These are phyloP conservation scores for Eristalinus sepulchralis DNA, from an alignment of 2,888 invertebrate species.

Conservation along the genomic window DNA sequence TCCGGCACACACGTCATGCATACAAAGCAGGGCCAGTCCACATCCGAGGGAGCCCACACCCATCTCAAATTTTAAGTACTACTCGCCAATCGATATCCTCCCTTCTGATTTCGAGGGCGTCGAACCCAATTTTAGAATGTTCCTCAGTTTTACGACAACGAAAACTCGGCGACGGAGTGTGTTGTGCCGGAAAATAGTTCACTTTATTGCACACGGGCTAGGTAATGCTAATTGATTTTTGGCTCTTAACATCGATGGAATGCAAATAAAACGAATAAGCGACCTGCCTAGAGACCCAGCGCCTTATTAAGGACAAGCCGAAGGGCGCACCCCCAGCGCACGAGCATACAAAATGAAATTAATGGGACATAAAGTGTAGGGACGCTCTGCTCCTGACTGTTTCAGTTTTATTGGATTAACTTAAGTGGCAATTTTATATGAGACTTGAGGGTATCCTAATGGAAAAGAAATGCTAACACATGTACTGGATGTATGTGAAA, in stretches of 20 bases:
- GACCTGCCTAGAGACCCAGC: constrained; percentile 7
- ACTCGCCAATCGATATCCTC: constrained; percentile 31
- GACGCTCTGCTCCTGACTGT: neutral
- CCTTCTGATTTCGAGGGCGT: neutral
- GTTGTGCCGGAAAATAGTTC: constrained; percentile 22
- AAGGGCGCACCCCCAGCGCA: constrained; percentile 5
- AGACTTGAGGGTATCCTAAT: constrained; percentile 30
- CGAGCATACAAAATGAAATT: constrained; percentile 40
- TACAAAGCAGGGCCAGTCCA: constrained; percentile 3
- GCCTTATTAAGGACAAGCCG: constrained; percentile 32
- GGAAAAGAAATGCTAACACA: constrained; percentile 35
- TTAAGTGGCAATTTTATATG: constrained; percentile 57
- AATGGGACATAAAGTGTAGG: constrained; percentile 48
- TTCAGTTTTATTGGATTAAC: constrained; percentile 44
- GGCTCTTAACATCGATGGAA: constrained; percentile 50
- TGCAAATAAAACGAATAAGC: constrained; percentile 48
- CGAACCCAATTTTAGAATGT: constrained; percentile 26
- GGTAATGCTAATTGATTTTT: constrained; percentile 57
- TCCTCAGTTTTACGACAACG: constrained; percentile 31
- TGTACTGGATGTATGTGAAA: constrained; percentile 30
- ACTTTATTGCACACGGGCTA: constrained; percentile 32
- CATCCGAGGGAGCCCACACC: neutral
- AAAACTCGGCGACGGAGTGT: neutral
- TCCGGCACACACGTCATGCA: constrained; percentile 39
- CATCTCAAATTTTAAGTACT: neutral